Evolutionary conservation across 2,797 vertebrate species (phyloP).

Genomic region (Dicrostonyx torquatus): DNA sequence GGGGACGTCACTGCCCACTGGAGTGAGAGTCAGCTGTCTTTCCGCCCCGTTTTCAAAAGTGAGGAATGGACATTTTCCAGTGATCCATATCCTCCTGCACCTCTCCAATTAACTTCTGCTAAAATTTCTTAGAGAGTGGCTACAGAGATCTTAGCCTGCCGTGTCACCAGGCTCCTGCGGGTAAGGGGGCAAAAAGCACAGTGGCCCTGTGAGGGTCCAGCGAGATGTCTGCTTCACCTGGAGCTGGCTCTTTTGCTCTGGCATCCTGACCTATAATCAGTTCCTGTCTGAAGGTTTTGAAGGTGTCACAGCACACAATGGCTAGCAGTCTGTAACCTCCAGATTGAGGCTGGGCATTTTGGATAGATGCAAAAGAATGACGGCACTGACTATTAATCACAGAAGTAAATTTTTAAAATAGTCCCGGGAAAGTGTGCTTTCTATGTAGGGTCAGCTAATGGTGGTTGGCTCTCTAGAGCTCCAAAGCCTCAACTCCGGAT

Average conservation of each 20-base stretch:
- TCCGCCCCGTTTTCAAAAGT: background rate
- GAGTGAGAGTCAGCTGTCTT: background rate
- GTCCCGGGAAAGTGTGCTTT: background rate
- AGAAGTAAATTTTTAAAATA: background rate
- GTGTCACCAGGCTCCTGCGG: background rate
- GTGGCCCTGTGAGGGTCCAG: background rate
- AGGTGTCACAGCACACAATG: background rate
- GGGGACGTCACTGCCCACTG: background rate
- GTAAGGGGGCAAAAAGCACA: background rate
- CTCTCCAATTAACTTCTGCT: background rate
- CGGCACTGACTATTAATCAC: background rate
- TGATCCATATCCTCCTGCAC: rapidly evolving
- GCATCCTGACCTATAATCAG: background rate
- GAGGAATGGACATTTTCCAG: background rate
- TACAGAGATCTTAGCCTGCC: background rate
- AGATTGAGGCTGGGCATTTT: background rate
- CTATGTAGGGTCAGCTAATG: background rate
- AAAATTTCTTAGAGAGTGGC: background rate
- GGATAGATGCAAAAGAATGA: background rate
- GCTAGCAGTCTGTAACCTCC: background rate
- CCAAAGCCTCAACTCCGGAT: background rate
- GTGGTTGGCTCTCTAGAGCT: background rate
- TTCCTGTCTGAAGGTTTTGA: too few species aligned
- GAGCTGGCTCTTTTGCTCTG: background rate
- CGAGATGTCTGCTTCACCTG: background rate